Conservation (phyloP, 2,888 invertebrate species). For the Hirtodrosophila confusa region DNA sequence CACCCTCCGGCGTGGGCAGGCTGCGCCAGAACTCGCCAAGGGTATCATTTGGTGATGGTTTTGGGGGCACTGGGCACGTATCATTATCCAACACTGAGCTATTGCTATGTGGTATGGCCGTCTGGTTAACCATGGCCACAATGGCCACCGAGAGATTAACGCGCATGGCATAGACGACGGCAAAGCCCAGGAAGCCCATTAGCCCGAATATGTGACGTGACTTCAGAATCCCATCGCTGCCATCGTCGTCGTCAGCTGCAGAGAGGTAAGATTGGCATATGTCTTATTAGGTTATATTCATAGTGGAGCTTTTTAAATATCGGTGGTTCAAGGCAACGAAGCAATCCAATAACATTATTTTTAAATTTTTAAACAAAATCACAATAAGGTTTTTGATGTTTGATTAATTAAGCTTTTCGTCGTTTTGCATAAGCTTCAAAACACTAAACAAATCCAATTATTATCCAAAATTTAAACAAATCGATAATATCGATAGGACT, state of each 20-base stretch:
- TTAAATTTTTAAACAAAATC: too few relatives aligned
- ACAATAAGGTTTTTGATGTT: too few relatives aligned
- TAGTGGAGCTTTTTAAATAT: too few relatives aligned
- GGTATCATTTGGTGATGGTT: constrained; percentile 63
- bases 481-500: too few relatives aligned
- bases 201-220: constrained; percentile 91
- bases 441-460: too few relatives aligned
- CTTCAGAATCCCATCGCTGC: constrained; percentile 84
- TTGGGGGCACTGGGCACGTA: constrained; percentile 84
- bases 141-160: constrained; percentile 97
- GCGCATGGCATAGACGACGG: constrained; percentile 94
- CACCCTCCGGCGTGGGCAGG: constrained; percentile 85
- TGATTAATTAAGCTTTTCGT: too few relatives aligned
- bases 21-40: constrained; percentile 18
- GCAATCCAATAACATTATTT: too few relatives aligned
- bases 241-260: constrained; percentile 37
- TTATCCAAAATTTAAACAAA: too few relatives aligned
- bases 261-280: not conserved
- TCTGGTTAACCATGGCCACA: constrained; percentile 95
- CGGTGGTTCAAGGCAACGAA: too few relatives aligned
- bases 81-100: constrained; percentile 86
- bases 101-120: constrained; percentile 85
- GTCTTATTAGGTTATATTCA: too few relatives aligned
- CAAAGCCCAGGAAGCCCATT: constrained; percentile 94
- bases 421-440: too few relatives aligned